Evolutionary conservation across 2,888 invertebrate species (phyloP), one percentile per base, ranked within the genome.

Genomic region (Drosophila cognata): DNA sequence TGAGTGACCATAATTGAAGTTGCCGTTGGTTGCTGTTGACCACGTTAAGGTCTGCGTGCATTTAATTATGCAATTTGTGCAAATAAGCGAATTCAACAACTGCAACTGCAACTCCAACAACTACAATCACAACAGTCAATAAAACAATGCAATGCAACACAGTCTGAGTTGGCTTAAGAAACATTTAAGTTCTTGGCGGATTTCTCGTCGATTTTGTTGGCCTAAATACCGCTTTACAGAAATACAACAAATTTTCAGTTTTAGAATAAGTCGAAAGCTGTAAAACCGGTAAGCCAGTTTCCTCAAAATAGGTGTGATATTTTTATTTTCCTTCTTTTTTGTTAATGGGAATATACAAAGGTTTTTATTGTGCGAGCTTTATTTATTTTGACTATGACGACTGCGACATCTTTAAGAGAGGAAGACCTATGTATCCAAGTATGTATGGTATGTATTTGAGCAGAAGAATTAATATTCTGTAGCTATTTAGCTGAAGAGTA

Each of bases 51-150:
- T 89, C 82, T 89, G 89, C 86, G 88, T 89, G 89, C 89, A 82
- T 81, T 89, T 88, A 86, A 86, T 86, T 86, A 82, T 88, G 86
- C 86, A 86, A 88, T 89, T 89, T 89, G 82, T 84, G 89, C 89
- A 85, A 89, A 82, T 88, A 75, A 72, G 66, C 61, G 67, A 73
- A 71, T 48, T 38, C 61, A 60, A 51, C 59, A 46, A 46, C 51
- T 56, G 29, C 61, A 38, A 70, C 61, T 59, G 52, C 41, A 64
- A 60, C 58, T 51, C 56, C 64, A 70, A 71, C 48, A 70, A 50
- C 55, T 50, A 36, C 41, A 66, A 53, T 69, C 48, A 46, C 35
- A 66, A 52, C 29, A 41, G 18, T n/a, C 46, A 65, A 36, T 29
- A 33, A 58, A 46, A 48, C 31, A 25, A 50, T 50, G 51, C 28